These are phyloP conservation scores for Lasioglossum leucozonium DNA, from an alignment of 2,888 invertebrate genomes.

Conservation along the genomic window DNA sequence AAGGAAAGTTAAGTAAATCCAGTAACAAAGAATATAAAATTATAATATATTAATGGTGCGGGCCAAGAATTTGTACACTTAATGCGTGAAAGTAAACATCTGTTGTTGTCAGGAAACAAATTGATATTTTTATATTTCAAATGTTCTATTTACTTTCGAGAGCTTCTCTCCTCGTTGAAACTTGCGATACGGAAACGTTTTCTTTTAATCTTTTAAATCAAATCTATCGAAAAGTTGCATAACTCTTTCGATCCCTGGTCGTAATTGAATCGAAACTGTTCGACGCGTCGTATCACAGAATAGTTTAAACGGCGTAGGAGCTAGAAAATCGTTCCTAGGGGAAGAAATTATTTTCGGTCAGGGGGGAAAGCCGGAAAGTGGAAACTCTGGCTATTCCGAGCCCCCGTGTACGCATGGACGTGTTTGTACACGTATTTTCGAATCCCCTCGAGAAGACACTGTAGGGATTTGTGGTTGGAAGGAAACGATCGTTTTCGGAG, in stretches of 20 bases:
- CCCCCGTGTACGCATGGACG: constrained; percentile 10
- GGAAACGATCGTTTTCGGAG: constrained; percentile 48
- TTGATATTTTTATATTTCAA: too few relatives aligned
- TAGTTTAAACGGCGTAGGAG: background rate
- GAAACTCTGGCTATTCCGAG: constrained; percentile 36
- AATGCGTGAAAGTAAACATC: too few relatives aligned
- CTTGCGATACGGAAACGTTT: background rate
- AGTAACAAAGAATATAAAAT: background rate
- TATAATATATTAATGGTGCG: background rate
- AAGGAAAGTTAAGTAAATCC: too few relatives aligned
- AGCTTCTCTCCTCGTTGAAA: background rate
- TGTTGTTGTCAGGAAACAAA: background rate
- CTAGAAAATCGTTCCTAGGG: constrained; percentile 15
- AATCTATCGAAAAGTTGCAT: too few relatives aligned
- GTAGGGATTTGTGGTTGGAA: constrained; percentile 55
- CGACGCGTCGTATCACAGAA: background rate
- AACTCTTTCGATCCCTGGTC: background rate
- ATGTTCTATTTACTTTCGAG: background rate
- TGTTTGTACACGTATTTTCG: constrained; percentile 33
- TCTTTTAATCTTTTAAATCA: background rate
- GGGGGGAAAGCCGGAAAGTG: constrained; percentile 43
- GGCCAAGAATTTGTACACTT: too few relatives aligned
- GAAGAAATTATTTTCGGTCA: constrained; percentile 58
- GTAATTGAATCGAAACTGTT: constrained; percentile 20
- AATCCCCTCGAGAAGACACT: constrained; percentile 35